Conservation (phyloP, 2,797 vertebrate species). For the Parotocinclus haroldoi region DNA sequence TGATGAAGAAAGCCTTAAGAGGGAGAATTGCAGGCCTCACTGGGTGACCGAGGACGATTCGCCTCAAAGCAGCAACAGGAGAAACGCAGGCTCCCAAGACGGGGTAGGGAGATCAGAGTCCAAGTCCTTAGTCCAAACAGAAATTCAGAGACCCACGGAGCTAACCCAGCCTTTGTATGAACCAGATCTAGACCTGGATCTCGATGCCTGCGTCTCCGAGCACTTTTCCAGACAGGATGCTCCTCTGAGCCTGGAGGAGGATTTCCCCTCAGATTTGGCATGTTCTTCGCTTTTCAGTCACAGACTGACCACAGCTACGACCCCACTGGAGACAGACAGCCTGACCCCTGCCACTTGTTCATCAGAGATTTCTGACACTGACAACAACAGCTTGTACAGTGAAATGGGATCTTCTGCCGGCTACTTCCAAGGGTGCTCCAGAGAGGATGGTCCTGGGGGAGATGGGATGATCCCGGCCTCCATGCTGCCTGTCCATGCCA, state of each 20-base stretch:
- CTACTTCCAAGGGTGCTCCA: slow-evolving; percentile 64
- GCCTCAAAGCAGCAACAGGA: slow-evolving; percentile 65
- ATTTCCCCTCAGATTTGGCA: slow-evolving; percentile 41
- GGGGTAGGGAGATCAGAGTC: slow-evolving; percentile 65
- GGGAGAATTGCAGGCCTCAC: slow-evolving; percentile 62
- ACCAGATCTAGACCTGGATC: slow-evolving; percentile 59
- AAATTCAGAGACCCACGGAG: slow-evolving; percentile 31
- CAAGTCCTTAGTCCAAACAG: slow-evolving; percentile 56
- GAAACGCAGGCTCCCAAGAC: slow-evolving; percentile 68
- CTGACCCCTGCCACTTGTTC: slow-evolving; percentile 69
- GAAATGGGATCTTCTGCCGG: slow-evolving; percentile 56
- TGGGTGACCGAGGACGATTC: slow-evolving; percentile 69
- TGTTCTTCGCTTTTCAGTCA: slow-evolving; percentile 44
- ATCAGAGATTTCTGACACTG: slow-evolving; percentile 65
- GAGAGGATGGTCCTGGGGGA: slow-evolving; percentile 63
- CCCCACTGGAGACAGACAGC: slow-evolving; percentile 64
- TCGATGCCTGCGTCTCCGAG: slow-evolving; percentile 66
- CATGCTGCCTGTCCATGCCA: slow-evolving; percentile 85
- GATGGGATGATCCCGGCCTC: slow-evolving; percentile 88
- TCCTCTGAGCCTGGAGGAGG: slow-evolving; percentile 44
- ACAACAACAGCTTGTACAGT: slow-evolving; percentile 48
- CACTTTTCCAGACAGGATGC: slow-evolving; percentile 48
- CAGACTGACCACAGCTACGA: slow-evolving; percentile 46
- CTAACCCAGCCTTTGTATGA: slow-evolving; percentile 44
- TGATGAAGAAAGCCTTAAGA: slow-evolving; percentile 54